phyloP scores from a whole-genome alignment of 2,113 vertebrate species.

The Sapajus apella region DNA sequence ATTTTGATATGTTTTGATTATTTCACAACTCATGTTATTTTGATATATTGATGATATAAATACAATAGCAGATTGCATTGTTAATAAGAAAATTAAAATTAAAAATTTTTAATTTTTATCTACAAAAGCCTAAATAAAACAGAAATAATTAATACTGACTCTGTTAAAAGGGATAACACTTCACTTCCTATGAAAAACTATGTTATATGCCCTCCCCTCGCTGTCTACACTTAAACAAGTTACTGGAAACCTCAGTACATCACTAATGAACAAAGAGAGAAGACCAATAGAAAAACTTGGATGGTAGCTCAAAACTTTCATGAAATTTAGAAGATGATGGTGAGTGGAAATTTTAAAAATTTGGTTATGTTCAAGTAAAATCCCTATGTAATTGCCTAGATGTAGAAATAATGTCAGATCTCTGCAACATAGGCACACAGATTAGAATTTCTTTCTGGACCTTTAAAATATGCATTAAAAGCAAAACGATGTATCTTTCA shows the following conservation, averaged over 20 bases:
- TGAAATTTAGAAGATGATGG: neutral
- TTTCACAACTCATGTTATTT: neutral
- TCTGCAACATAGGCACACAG: neutral
- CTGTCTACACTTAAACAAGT: neutral
- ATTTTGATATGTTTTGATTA: neutral
- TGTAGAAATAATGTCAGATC: neutral
- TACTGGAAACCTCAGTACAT: neutral
- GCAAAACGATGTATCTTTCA: slow-evolving; percentile 31
- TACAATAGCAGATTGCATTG: neutral
- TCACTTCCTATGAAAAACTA: neutral
- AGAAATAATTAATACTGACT: slow-evolving; percentile 2
- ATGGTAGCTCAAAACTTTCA: neutral
- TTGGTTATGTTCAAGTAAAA: neutral
- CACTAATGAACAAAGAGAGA: slow-evolving; percentile 9
- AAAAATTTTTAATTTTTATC: neutral
- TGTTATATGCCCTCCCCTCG: neutral
- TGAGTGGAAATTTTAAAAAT: neutral
- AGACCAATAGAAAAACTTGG: neutral
- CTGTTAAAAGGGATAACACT: neutral
- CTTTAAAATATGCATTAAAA: slow-evolving; percentile 36
- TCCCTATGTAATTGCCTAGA: neutral
- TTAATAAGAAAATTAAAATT: neutral
- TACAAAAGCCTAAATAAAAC: neutral
- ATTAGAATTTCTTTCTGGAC: slow-evolving; percentile 32
- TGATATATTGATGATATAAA: neutral